phyloP scores from a whole-genome alignment of 2,113 vertebrate species.

The Oryctolagus cuniculus region mOryCun1.1 NC_091433.1:132277001-132277500 shows the following conservation, averaged over 20 bases:
- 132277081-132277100: not conserved
- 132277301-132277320: not conserved
- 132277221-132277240: not conserved
- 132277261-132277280: not conserved
- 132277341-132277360: constrained; percentile 43
- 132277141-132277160: not conserved
- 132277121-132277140: not conserved
- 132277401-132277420: constrained; percentile 59
- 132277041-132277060: not conserved
- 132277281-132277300: constrained; percentile 35
- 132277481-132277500: constrained; percentile 41
- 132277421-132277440: constrained; percentile 21
- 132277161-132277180: not conserved
- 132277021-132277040: not conserved
- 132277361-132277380: not conserved
- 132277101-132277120: not conserved
- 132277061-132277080: not conserved
- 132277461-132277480: constrained; percentile 45
- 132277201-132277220: not conserved
- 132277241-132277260: not conserved
- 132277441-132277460: constrained; percentile 64
- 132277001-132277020: not conserved
- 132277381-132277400: constrained; percentile 11
- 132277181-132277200: not conserved
- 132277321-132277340: not conserved